These are phyloP conservation scores for Eospalax fontanierii DNA, from an alignment of 2,797 vertebrate genomes.

Conservation along the genomic window DNA sequence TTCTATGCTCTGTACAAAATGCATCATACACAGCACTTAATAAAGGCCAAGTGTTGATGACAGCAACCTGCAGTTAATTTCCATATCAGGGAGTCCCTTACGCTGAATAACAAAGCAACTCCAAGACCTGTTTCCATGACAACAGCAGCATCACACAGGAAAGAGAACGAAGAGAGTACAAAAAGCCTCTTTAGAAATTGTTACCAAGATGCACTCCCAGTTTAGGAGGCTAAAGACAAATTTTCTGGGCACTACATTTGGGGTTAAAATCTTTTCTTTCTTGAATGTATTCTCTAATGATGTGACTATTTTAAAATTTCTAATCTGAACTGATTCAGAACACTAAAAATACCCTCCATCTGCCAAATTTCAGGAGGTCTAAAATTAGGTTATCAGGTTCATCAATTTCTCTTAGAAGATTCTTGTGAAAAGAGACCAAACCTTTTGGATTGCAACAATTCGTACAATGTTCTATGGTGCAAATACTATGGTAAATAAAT, in stretches of 20 bases:
- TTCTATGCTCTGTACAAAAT: background rate
- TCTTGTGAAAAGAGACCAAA: constrained; percentile 27
- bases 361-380: constrained; percentile 72
- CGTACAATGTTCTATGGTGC: background rate
- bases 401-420: constrained; percentile 79
- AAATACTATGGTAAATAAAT: background rate
- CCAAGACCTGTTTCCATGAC: constrained; percentile 88
- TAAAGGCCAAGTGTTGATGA: background rate
- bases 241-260: constrained; percentile 53
- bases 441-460: background rate
- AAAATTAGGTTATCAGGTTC: constrained; percentile 80
- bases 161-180: constrained; percentile 84
- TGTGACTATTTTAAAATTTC: constrained; percentile 73
- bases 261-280: constrained; percentile 67
- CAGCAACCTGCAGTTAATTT: constrained; percentile 74
- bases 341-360: constrained; percentile 73
- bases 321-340: constrained; percentile 77
- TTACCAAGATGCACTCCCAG: constrained; percentile 70
- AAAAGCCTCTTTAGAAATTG: constrained; percentile 85
- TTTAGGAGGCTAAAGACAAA: constrained; percentile 73
- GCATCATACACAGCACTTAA: background rate
- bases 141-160: constrained; percentile 88
- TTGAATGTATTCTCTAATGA: constrained; percentile 71
- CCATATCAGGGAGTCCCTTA: constrained; percentile 84
- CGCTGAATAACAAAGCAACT: constrained; percentile 86